A percentile compares a stretch with the other conserved stretches of the same genome.
Evolutionary conservation across 2,888 invertebrate species (phyloP).

Genomic region (Heterodera filipjevi): DNA sequence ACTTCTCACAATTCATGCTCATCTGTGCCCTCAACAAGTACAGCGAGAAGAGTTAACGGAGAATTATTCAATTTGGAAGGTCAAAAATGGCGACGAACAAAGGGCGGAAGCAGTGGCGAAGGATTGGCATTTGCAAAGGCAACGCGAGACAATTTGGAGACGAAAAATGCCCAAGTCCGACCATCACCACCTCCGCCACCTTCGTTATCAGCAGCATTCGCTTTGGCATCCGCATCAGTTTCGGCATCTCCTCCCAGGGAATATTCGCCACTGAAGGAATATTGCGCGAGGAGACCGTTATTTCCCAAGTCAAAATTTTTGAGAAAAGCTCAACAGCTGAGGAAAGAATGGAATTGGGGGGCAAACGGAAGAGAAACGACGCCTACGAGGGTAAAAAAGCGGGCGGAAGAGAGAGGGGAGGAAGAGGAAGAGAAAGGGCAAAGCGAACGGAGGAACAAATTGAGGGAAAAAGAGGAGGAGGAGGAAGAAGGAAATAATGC

Average conservation of each 20-base stretch:
- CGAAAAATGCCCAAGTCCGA: not conserved
- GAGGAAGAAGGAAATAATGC: conserved; percentile 28
- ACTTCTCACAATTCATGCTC: not conserved
- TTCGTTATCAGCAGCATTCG: not conserved
- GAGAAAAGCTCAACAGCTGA: conserved; percentile 22
- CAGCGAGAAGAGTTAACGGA: not conserved
- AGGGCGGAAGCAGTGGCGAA: not conserved
- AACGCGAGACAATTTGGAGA: not conserved
- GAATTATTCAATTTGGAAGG: not conserved
- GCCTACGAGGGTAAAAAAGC: not conserved
- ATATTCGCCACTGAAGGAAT: conserved; percentile 5
- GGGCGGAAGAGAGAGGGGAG: not conserved
- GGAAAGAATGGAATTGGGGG: conserved; percentile 12
- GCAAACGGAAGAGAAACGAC: conserved; percentile 9
- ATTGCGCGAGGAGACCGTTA: conserved; percentile 6
- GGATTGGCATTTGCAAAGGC: not conserved
- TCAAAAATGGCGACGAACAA: not conserved
- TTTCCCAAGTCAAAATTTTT: conserved; percentile 28
- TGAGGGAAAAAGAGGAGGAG: not conserved
- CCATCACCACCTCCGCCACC: not conserved
- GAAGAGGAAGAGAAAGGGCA: not conserved
- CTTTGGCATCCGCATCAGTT: not conserved
- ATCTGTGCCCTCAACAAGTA: not conserved
- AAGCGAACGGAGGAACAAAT: not conserved
- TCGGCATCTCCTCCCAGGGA: conserved; percentile 10